Evolutionary conservation across 2,888 invertebrate species (phyloP).

Genomic region (Rambutsinella grinnellia): DNA sequence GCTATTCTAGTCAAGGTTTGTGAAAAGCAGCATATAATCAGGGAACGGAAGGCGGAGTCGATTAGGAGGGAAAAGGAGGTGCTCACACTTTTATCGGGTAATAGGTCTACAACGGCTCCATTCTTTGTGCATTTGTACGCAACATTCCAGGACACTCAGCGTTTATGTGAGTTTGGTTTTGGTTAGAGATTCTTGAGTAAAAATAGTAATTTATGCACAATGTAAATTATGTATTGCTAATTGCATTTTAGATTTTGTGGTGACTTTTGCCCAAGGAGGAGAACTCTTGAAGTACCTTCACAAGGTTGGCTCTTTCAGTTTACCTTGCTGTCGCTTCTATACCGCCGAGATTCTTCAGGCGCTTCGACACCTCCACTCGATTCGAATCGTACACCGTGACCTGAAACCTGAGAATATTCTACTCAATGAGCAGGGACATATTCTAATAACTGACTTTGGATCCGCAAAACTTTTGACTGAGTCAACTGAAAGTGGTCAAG

Average conservation of each 20-base stretch:
- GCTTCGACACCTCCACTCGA: constrained; percentile 89
- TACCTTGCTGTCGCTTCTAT: constrained; percentile 90
- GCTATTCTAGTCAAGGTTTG: constrained; percentile 92
- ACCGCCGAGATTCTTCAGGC: constrained; percentile 93
- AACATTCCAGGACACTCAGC: constrained; percentile 94
- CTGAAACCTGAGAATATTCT: constrained; percentile 91
- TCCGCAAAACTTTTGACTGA: constrained; percentile 83
- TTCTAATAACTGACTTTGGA: constrained; percentile 97
- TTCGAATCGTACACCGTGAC: constrained; percentile 88
- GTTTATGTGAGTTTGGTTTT: constrained; percentile 76
- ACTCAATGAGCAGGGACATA: constrained; percentile 95
- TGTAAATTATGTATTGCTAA: not conserved
- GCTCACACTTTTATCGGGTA: constrained; percentile 83
- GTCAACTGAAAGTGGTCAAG: not conserved
- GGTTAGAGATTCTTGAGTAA: not conserved
- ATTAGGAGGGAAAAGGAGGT: constrained; percentile 96
- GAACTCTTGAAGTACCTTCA: constrained; percentile 94
- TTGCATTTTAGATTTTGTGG: constrained; percentile 81
- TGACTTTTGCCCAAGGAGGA: constrained; percentile 94
- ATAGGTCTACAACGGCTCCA: constrained; percentile 74
- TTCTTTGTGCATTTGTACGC: constrained; percentile 95
- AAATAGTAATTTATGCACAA: not conserved
- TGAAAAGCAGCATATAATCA: constrained; percentile 92
- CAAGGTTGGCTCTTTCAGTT: constrained; percentile 89
- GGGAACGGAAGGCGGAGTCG: constrained; percentile 93